Base-by-base conservation (phyloP, 2,113 vertebrate species). In the Carassius auratus region DNA sequence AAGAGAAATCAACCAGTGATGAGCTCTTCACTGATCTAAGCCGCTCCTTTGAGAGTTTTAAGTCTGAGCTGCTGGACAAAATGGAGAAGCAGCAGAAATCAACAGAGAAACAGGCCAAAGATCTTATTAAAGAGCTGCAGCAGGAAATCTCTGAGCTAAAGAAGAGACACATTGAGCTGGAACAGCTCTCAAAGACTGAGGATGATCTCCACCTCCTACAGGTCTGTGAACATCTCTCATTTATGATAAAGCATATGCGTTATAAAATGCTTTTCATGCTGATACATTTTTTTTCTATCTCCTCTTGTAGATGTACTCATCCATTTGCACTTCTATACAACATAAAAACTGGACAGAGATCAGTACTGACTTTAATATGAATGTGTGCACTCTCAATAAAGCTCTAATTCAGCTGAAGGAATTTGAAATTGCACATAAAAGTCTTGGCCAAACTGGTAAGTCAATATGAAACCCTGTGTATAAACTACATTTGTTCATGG, bases 111-210 rank as follows among this genome's bases (percentile, higher is more conserved):
- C 19, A 61, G 57, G 57, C 57, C 57, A 61, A 61, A 61, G 57
- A n/a, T n/a, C 57, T 61, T 21, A n/a, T 59, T 33, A 33, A 59
- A 38, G 52, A 38, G 30, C 17, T 59, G 50, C 52, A 59, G 9
- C 13, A 59, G 17, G 76, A 78, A 10, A 77, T 77, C 17, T 4
- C 23, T 17, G 26, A 77, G 15, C 76, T 77, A 26, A 77, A 30
- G 76, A 57, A 17, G 4, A 59, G 76, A 38, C 19, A 78, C 17
- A 21, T 33, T n/a, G 76, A 78, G 76, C 76, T 59, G 76, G 26
- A 78, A 30, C 48, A 78, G 52, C 1, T 57, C 30, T 57, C 23
- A 12, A 3, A 59, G 14, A 55, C 52, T n/a, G 50, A 59, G 33
- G 50, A 77, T 77, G 23, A 77, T 36, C 26, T 77, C 4, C 52